Evolutionary conservation across 2,888 invertebrate genomes (phyloP).

Genomic region (Sepiola atlantica): DNA sequence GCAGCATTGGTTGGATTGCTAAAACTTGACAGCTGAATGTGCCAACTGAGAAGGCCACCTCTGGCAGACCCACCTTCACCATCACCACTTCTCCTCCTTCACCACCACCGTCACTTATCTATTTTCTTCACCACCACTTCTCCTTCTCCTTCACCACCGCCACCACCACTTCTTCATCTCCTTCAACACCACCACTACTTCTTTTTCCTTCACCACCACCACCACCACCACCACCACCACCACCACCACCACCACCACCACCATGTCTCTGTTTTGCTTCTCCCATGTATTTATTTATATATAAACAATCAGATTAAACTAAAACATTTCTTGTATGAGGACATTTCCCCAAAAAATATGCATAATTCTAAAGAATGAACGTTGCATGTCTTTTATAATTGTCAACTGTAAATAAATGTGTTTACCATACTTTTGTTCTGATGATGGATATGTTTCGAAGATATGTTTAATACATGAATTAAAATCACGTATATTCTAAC

Average conservation of each 20-base stretch:
- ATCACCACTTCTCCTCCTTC: slow-evolving; percentile 33
- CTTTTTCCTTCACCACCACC: slow-evolving; percentile 50
- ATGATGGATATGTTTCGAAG: no score
- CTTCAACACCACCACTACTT: slow-evolving; percentile 54
- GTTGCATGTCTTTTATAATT: no score
- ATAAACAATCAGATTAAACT: slow-evolving; percentile 52
- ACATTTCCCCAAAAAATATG: slow-evolving; percentile 48
- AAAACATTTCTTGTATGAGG: slow-evolving; percentile 49
- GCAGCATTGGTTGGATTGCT: background rate
- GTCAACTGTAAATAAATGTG: no score
- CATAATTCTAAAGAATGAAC: slow-evolving; percentile 50
- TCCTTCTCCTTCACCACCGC: slow-evolving; percentile 33
- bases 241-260: slow-evolving; percentile 49
- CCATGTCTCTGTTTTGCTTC: slow-evolving; percentile 49
- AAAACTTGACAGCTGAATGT: background rate
- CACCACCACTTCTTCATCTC: slow-evolving; percentile 51
- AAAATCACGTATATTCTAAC: no score
- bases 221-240: slow-evolving; percentile 49
- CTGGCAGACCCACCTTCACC: background rate
- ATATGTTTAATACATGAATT: no score
- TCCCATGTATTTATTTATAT: slow-evolving; percentile 51
- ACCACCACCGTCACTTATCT: slow-evolving; percentile 35
- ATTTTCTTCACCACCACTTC: slow-evolving; percentile 49
- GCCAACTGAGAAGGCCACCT: background rate
- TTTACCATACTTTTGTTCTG: no score